A percentile compares a stretch with the other conserved stretches of the same genome.
phyloP scores from a whole-genome alignment of 2,888 invertebrate species.

The Bugula neritina region DNA sequence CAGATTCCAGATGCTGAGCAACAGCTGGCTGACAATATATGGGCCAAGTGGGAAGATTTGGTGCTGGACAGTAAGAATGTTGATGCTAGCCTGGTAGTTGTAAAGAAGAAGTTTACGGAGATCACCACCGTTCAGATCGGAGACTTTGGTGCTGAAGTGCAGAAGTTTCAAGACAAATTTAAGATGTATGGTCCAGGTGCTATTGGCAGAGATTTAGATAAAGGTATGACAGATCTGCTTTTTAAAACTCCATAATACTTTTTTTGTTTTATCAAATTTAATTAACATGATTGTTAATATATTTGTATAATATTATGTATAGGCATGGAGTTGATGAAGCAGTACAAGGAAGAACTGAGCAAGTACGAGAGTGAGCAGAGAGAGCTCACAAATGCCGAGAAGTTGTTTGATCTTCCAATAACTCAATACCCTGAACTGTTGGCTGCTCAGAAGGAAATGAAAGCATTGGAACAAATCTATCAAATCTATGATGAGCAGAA shows the following conservation, averaged over 20 bases:
- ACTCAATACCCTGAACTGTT: slow-evolving; percentile 72
- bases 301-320: too few relatives aligned
- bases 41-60: slow-evolving; percentile 50
- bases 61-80: slow-evolving; percentile 53
- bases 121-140: slow-evolving; percentile 71
- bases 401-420: slow-evolving; percentile 77
- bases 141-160: slow-evolving; percentile 61
- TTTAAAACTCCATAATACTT: too few relatives aligned
- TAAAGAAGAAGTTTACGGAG: slow-evolving; percentile 79
- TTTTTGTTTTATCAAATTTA: too few relatives aligned
- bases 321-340: slow-evolving; percentile 56
- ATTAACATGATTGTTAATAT: too few relatives aligned
- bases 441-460: slow-evolving; percentile 55
- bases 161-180: slow-evolving; percentile 69
- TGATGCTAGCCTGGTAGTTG: slow-evolving; percentile 58
- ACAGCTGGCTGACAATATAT: slow-evolving; percentile 40
- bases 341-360: slow-evolving; percentile 63
- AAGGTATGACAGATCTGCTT: too few relatives aligned
- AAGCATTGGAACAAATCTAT: slow-evolving; percentile 66
- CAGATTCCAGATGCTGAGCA: slow-evolving; percentile 47
- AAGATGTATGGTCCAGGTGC: slow-evolving; percentile 72
- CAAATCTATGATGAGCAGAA: slow-evolving; percentile 73
- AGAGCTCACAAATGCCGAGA: slow-evolving; percentile 68
- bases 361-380: slow-evolving; percentile 63
- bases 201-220: slow-evolving; percentile 71